Evolutionary conservation across 2,113 vertebrate species (phyloP).

Genomic region (Microcebus griseorufus): DNA sequence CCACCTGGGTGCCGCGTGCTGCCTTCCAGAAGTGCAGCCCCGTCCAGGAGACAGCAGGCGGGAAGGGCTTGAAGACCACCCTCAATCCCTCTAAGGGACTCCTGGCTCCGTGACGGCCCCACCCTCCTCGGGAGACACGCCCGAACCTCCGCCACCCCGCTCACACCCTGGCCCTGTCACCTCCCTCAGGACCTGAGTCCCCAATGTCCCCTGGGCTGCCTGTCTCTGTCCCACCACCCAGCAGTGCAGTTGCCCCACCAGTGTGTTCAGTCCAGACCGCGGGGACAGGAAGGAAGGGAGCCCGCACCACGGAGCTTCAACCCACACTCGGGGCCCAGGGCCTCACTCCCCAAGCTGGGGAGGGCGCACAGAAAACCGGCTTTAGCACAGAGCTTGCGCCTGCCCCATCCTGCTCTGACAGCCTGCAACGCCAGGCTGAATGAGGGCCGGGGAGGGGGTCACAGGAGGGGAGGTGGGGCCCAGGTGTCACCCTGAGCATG

Average conservation of each 20-base stretch:
- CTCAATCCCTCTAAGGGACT: background rate
- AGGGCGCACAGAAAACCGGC: background rate
- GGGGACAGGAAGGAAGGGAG: background rate
- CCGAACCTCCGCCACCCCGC: background rate
- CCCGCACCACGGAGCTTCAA: background rate
- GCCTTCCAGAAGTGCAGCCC: background rate
- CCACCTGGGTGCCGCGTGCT: fast-evolving
- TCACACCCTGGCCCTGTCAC: background rate
- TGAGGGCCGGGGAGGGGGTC: background rate
- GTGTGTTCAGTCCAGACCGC: no score
- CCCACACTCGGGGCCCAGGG: no score
- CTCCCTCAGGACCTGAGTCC: background rate
- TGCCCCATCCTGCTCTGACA: background rate
- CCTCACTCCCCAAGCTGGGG: background rate
- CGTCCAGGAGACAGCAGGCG: fast-evolving
- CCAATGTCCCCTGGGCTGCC: fast-evolving
- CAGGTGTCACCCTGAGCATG: background rate
- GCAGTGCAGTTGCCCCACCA: background rate
- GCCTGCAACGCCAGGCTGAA: background rate
- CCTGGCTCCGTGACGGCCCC: background rate
- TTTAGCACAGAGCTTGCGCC: background rate
- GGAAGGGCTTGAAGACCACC: background rate
- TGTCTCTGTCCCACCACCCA: no score
- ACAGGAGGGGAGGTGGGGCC: background rate
- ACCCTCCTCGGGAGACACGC: background rate